Conservation (phyloP, 2,888 invertebrate genomes). For the Eupithecia insigniata region DNA sequence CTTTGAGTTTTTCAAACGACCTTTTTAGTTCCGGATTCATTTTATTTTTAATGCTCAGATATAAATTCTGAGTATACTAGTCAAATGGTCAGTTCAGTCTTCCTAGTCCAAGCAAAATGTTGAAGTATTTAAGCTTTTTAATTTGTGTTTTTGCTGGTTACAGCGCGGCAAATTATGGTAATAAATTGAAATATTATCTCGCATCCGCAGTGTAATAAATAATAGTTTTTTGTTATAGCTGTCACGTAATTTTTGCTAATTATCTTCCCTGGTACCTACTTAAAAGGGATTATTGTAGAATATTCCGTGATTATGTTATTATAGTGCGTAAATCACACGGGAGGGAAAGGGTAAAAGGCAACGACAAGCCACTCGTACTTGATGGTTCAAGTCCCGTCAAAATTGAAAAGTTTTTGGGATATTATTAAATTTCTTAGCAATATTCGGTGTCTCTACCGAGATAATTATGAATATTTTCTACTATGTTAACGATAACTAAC, state of each 20-base stretch:
- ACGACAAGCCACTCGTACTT: no score
- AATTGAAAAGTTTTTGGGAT: no score
- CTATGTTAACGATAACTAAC: background rate
- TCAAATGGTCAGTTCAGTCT: slow-evolving; percentile 3
- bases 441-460: background rate
- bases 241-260: background rate
- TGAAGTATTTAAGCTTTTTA: slow-evolving; percentile 21
- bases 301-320: no score
- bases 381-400: no score
- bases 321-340: no score
- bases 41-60: slow-evolving; percentile 2
- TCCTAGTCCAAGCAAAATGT: slow-evolving; percentile 22
- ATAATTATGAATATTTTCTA: background rate
- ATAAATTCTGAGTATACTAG: slow-evolving; percentile 9
- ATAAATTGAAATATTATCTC: slow-evolving; percentile 12
- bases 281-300: background rate
- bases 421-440: no score
- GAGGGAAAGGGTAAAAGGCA: no score
- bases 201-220: background rate
- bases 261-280: background rate
- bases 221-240: slow-evolving; percentile 12
- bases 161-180: slow-evolving; percentile 21
- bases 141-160: slow-evolving; percentile 17
- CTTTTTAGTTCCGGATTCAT: slow-evolving; percentile 12
- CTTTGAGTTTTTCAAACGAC: slow-evolving; percentile 6